These are phyloP conservation scores for Anguilla anguilla DNA, from an alignment of 2,797 vertebrate species.

Conservation along the genomic window DNA sequence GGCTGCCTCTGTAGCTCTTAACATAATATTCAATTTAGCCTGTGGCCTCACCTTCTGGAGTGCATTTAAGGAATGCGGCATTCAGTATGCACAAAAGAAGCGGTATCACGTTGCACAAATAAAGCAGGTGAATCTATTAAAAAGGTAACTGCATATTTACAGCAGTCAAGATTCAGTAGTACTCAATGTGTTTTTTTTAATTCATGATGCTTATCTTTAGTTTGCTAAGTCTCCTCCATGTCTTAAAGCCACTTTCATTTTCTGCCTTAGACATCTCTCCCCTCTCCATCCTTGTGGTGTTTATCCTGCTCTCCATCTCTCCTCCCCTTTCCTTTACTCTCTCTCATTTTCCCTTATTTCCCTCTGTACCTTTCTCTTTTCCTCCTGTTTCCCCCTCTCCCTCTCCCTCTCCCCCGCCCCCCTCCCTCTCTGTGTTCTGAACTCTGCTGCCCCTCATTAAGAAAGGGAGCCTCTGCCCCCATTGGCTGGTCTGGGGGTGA, in stretches of 20 bases:
- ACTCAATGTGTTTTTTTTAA: background rate
- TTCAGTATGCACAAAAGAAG: background rate
- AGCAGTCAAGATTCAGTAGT: background rate
- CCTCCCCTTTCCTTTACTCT: background rate
- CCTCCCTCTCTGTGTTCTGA: slow-evolving; percentile 56
- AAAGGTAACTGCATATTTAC: background rate
- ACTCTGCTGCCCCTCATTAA: slow-evolving; percentile 74
- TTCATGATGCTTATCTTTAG: background rate
- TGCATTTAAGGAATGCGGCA: background rate
- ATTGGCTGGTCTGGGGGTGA: slow-evolving; percentile 87
- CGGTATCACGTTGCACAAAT: background rate
- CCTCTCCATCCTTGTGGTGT: background rate
- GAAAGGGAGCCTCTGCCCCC: slow-evolving; percentile 64
- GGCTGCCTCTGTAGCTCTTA: slow-evolving; percentile 46
- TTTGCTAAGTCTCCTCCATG: background rate
- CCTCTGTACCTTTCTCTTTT: background rate
- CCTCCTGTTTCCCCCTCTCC: slow-evolving; percentile 7
- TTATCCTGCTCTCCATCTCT: background rate
- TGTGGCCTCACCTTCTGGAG: slow-evolving; percentile 49
- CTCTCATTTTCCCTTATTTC: slow-evolving; percentile 17
- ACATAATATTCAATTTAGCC: slow-evolving; percentile 36
- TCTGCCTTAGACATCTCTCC: background rate
- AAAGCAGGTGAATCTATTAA: background rate
- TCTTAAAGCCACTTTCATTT: no score
- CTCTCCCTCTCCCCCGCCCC: slow-evolving; percentile 50